Conservation (phyloP, 2,888 invertebrate genomes). For the Portevinia maculata region DNA sequence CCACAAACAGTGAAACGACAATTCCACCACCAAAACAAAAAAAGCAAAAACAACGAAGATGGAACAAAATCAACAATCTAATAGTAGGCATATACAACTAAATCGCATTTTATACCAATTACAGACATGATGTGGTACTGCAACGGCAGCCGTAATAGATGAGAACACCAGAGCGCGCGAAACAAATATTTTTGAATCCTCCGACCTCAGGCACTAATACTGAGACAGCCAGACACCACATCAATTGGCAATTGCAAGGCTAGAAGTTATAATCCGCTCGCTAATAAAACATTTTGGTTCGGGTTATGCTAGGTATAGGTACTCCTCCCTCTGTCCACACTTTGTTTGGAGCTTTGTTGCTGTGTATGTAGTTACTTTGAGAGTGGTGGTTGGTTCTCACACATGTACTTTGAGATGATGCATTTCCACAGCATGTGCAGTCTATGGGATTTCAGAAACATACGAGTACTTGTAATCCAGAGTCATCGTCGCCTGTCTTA, state of each 20-base stretch:
- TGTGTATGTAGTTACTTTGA: slow-evolving; percentile 42
- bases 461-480: slow-evolving; percentile 2
- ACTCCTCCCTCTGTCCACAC: slow-evolving; percentile 48
- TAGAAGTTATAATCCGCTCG: slow-evolving; percentile 54
- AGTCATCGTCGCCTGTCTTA: slow-evolving; percentile 17
- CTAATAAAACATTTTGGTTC: slow-evolving; percentile 62
- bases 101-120: slow-evolving; percentile 74
- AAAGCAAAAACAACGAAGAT: slow-evolving; percentile 31
- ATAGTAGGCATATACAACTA: slow-evolving; percentile 73
- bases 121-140: slow-evolving; percentile 65
- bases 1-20: slow-evolving; percentile 59
- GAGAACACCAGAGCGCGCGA: slow-evolving; percentile 68
- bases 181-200: slow-evolving; percentile 61
- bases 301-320: slow-evolving; percentile 28
- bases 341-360: slow-evolving; percentile 1
- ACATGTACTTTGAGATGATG: slow-evolving; percentile 39
- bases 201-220: slow-evolving; percentile 61
- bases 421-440: slow-evolving; percentile 68
- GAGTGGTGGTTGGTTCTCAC: slow-evolving; percentile 54
- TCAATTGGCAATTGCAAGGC: slow-evolving; percentile 32
- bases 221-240: slow-evolving; percentile 27
- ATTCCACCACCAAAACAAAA: slow-evolving; percentile 68
- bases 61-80: slow-evolving; percentile 68
- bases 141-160: slow-evolving; percentile 45
- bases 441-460: slow-evolving; percentile 60